Conservation (phyloP, 2,113 vertebrate genomes). For the Elephas maximus region DNA sequence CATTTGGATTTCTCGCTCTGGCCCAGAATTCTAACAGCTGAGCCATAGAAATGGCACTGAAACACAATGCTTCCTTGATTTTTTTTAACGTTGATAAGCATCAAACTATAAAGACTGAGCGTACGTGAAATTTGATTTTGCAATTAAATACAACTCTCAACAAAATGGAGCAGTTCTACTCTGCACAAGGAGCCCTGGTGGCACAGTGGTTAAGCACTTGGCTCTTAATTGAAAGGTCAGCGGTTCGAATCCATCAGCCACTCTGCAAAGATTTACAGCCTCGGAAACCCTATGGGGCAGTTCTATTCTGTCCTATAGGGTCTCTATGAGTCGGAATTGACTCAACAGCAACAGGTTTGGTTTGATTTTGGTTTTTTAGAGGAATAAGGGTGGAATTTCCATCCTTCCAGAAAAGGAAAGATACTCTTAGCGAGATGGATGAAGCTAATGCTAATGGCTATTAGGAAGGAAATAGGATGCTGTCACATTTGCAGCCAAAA, state of each 20-base stretch:
- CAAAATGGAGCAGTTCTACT: background rate
- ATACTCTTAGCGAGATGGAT: background rate
- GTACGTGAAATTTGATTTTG: background rate
- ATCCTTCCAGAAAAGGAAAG: background rate
- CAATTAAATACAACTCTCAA: background rate
- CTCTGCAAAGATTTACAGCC: no score
- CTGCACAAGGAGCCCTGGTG: no score
- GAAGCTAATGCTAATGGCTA: background rate
- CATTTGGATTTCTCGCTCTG: background rate
- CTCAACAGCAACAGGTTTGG: no score
- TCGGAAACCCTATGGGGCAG: no score
- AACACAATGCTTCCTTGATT: background rate
- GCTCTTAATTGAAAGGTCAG: no score
- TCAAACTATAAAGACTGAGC: conserved; percentile 12
- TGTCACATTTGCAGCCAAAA: background rate
- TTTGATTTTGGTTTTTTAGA: background rate
- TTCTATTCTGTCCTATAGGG: no score
- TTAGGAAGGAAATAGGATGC: background rate
- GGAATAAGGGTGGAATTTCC: background rate
- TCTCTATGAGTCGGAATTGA: no score
- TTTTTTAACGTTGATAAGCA: background rate
- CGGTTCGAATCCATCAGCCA: no score
- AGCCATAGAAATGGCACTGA: conserved; percentile 27
- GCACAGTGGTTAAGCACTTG: no score
- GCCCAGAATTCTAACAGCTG: conserved; percentile 27